phyloP scores from a whole-genome alignment of 2,888 invertebrate genomes.

The Troides helena region DNA sequence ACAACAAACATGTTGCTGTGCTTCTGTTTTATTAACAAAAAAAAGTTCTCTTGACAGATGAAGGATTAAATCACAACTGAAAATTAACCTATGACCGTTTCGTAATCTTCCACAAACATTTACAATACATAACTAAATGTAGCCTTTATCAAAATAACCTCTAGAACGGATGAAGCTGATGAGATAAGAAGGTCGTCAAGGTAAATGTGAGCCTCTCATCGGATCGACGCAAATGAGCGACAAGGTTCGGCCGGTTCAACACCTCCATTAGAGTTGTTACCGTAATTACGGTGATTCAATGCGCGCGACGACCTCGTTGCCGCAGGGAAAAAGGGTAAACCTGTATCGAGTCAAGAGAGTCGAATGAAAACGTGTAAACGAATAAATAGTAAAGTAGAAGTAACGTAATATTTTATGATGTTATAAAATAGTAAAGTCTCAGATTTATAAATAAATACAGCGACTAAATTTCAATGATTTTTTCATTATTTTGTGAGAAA shows the following conservation, averaged over 20 bases:
- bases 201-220: conserved; percentile 6
- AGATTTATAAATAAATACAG: no score
- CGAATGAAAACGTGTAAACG: not conserved
- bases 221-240: conserved; percentile 22
- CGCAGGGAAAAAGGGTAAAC: not conserved
- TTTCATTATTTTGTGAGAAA: no score
- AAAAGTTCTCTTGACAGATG: no score
- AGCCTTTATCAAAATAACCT: not conserved
- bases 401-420: no score
- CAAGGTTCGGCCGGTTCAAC: conserved; percentile 18
- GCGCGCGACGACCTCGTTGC: not conserved
- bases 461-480: no score
- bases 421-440: no score
- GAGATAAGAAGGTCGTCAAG: conserved; percentile 14
- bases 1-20: no score
- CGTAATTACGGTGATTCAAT: conserved; percentile 22
- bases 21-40: no score
- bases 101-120: not conserved
- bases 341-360: not conserved
- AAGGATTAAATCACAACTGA: no score
- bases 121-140: not conserved
- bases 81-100: not conserved
- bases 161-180: not conserved
- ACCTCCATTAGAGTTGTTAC: conserved; percentile 11
- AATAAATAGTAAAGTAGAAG: not conserved